Evolutionary conservation across 2,113 vertebrate genomes (phyloP), one percentile per base, ranked within the genome.

Genomic region (Varanus komodoensis): DNA sequence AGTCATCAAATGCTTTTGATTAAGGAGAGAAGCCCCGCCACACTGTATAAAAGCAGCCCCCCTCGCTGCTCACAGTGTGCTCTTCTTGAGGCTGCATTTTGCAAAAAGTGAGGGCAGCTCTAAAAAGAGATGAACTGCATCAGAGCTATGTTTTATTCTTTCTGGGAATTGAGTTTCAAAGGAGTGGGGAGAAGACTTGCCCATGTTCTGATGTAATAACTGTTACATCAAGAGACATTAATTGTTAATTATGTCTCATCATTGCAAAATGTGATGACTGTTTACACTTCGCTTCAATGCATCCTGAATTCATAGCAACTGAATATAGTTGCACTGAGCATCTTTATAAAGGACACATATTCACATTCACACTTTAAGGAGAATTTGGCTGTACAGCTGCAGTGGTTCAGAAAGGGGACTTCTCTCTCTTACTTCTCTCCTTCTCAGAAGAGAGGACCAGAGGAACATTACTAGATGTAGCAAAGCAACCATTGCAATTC

Each of bases 1-100:
- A 90, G 89, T 91, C 88, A 95, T 96, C 95, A 95, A 97, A 91
- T 96, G 96, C 93, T 97, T 97, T 96, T 96, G 94, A 96, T 97
- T 97, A 97, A 96, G 94, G 93, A 93, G 90, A 94, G 89, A 92
- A 92, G 87, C 92, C 81, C 75, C 93, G 89, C 87, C 85, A 73
- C 82, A 82, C 50, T 86, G 82, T 83, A 83, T 44, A 93, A 85
- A 84, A 93, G 25, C 67, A 32, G 57, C 78, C 57, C 81, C 38
- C 82, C 44, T 78, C 89, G 11, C 54, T 12, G 11, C 54, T 8
- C 54, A 54, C 54, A 54, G 38, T 44, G 50, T 0, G 0, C 67
- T 84, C n/a, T 71, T 90, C 25, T 54, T 38, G 29, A 32, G 29
- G 50, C 92, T 9, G 9, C 68, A 74, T 67, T 92, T 89, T 92